A percentile compares a stretch with the other conserved stretches of the same genome.
phyloP scores from a whole-genome alignment of 2,797 vertebrate species.

The Rhinatrema bivittatum region DNA sequence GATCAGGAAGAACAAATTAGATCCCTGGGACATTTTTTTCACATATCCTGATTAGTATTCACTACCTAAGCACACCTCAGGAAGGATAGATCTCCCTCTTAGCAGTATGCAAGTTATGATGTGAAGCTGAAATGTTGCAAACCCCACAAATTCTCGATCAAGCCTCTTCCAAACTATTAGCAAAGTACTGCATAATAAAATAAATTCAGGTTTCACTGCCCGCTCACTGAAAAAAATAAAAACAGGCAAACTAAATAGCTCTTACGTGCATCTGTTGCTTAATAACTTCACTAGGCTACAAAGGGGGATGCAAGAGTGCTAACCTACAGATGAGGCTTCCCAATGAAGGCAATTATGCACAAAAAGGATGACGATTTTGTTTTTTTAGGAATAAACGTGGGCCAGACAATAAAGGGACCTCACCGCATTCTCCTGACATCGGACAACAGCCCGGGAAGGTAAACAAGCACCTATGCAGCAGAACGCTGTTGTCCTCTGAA shows the following conservation, averaged over 20 bases:
- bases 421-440: background rate
- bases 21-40: background rate
- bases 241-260: background rate
- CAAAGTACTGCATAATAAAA: background rate
- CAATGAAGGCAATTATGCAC: too few species aligned
- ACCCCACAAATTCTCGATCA: background rate
- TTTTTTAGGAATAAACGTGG: too few species aligned
- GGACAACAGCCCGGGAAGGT: background rate
- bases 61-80: background rate
- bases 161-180: background rate
- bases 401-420: too few species aligned
- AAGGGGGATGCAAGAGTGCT: background rate
- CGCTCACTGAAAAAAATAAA: background rate
- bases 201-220: background rate
- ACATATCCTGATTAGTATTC: conserved; percentile 7
- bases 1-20: background rate
- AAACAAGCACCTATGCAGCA: conserved; percentile 11
- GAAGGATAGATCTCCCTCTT: background rate
- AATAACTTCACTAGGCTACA: background rate
- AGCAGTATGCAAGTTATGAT: background rate
- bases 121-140: background rate
- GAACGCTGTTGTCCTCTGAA: background rate
- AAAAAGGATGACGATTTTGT: too few species aligned
- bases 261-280: conserved; percentile 43
- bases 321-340: conserved; percentile 1